A percentile compares a stretch with the other conserved stretches of the same genome.
Evolutionary conservation across 1,140 invertebrate genomes (phyloP).

Genomic region (Whitmania pigra): DNA sequence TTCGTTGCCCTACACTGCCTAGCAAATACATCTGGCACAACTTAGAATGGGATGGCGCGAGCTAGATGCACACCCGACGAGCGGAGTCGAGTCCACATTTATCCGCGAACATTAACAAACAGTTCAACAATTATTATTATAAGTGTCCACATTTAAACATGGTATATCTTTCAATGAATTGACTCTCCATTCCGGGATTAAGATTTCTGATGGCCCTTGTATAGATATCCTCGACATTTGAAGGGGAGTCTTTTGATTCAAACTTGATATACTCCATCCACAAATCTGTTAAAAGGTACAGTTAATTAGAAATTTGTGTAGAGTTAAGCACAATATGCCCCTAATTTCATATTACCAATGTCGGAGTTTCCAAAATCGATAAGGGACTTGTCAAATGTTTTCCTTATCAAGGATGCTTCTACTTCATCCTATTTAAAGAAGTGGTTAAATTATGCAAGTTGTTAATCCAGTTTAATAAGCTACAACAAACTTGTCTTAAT

Average conservation of each 20-base stretch:
- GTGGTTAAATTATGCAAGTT: not conserved
- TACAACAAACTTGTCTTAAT: not conserved
- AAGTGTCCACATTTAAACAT: not conserved
- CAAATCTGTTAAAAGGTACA: not conserved
- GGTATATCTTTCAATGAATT: constrained; percentile 1
- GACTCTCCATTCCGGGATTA: not conserved
- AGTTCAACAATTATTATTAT: not conserved
- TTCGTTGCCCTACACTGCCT: too few species aligned
- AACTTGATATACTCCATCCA: constrained; percentile 10
- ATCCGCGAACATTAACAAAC: too few species aligned
- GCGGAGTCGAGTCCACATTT: too few species aligned
- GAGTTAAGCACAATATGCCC: not conserved
- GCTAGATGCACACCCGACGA: too few species aligned
- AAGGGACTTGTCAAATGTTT: not conserved
- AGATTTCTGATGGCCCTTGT: not conserved
- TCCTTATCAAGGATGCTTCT: not conserved
- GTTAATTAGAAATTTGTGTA: not conserved
- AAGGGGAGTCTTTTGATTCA: constrained; percentile 1
- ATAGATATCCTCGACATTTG: not conserved
- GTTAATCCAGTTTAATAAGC: not conserved
- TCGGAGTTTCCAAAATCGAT: not conserved
- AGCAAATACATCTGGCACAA: too few species aligned
- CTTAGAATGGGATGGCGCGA: too few species aligned
- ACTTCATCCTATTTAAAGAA: not conserved
- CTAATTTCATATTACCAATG: not conserved